These are phyloP conservation scores for Drosophila meridiana DNA, from an alignment of 2,888 invertebrate genomes.

Conservation along the genomic window DNA sequence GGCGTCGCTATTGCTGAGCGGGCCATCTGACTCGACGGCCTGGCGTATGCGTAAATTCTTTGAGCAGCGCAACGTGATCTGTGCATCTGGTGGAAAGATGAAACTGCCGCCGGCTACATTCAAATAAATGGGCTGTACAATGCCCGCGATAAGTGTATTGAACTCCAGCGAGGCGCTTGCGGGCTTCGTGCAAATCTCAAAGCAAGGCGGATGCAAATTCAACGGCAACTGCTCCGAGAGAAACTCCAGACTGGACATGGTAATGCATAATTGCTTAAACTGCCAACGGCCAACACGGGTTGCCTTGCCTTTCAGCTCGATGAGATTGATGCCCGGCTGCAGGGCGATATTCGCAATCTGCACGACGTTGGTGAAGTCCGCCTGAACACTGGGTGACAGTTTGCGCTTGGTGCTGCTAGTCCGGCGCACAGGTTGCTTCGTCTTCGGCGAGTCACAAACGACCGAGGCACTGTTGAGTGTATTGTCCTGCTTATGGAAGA, in stretches of 20 bases:
- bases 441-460: slow-evolving; percentile 89
- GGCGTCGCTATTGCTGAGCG: slow-evolving; percentile 53
- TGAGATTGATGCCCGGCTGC: slow-evolving; percentile 89
- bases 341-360: slow-evolving; percentile 86
- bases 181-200: slow-evolving; percentile 86
- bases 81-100: slow-evolving; percentile 88
- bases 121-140: slow-evolving; percentile 91
- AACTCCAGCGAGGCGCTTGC: slow-evolving; percentile 86
- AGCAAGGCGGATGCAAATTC: slow-evolving; percentile 80
- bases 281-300: slow-evolving; percentile 89
- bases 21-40: slow-evolving; percentile 15
- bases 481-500: slow-evolving; percentile 93
- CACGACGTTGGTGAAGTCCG: slow-evolving; percentile 89
- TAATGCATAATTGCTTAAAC: slow-evolving; percentile 86
- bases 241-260: slow-evolving; percentile 89
- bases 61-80: slow-evolving; percentile 83
- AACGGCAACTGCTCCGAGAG: slow-evolving; percentile 88
- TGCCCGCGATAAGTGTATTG: slow-evolving; percentile 92
- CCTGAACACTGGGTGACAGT: slow-evolving; percentile 88
- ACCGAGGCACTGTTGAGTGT: slow-evolving; percentile 91
- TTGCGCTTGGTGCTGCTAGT: slow-evolving; percentile 91
- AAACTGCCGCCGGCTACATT: slow-evolving; percentile 92
- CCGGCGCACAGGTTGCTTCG: slow-evolving; percentile 87
- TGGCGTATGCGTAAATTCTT: slow-evolving; percentile 84
- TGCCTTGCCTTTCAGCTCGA: slow-evolving; percentile 87